Evolutionary conservation across 2,113 vertebrate species (phyloP), one percentile per base, ranked within the genome.

Genomic region (Parotia lawesii): DNA sequence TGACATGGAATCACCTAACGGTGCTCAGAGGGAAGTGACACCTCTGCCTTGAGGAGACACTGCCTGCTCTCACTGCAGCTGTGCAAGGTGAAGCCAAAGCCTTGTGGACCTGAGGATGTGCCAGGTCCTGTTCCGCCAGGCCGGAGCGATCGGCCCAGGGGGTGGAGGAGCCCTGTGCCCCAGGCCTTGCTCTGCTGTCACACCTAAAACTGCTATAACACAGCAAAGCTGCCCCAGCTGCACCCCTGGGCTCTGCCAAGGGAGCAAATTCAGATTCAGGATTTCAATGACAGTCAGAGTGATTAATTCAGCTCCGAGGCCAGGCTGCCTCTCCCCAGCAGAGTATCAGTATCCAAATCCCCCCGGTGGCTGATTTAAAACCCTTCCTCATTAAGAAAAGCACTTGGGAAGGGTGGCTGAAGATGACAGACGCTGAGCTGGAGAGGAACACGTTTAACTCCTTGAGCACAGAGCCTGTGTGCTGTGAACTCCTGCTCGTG

Each of bases 141-240:
- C 35, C 0, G 0, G 10, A 78, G 84, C 1, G 0, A 29, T 33
- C 0, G 0, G 37, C 44, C 48, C 54, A 0, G 1, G 33, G 47
- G 51, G 1, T 10, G 42, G 24, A 25, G 0, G 2, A 71, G 82
- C 66, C 35, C n/a, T 5, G 29, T 35, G 57, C 31, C 23, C 66
- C 25, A 19, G 74, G 85, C 75, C n/a, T 38, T 33, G 74, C 38
- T 31, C n/a, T 66, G 85, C 90, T 85, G 27, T 56, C 20, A 18
- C 29, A 22, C 64, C 71, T 21, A 15, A 79, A 87, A 72, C 12
- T 7, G 47, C 15, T 22, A 24, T 65, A 95, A 76, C 3, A 6
- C 71, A 76, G 77, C 54, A 35, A 14, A 60, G 57, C 72, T 62
- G 70, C 47, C 61, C 61, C 69, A 22, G 73, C 69, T 67, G 24